Evolutionary conservation across 2,888 invertebrate species (phyloP).

Genomic region (Lymantria dispar): DNA sequence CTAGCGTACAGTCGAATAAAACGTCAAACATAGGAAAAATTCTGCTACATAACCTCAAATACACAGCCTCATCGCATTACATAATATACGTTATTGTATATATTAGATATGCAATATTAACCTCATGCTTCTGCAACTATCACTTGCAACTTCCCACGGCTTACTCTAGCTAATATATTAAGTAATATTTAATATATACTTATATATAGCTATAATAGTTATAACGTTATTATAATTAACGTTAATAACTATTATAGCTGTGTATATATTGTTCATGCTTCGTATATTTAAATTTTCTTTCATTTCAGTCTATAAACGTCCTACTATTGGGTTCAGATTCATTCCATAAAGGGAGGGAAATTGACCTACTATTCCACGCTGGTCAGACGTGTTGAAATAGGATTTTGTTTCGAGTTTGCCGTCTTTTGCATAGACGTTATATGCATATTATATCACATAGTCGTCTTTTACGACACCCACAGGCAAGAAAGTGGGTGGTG

Average conservation of each 20-base stretch:
- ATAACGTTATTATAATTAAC: neutral
- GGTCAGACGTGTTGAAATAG: too few species aligned
- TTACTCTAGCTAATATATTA: neutral
- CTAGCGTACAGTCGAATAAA: neutral
- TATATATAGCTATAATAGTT: neutral
- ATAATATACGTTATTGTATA: slow-evolving; percentile 3
- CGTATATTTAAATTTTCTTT: too few species aligned
- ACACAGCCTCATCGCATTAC: slow-evolving; percentile 1
- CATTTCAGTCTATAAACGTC: too few species aligned
- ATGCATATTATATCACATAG: too few species aligned
- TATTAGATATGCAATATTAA: neutral
- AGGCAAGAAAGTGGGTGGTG: too few species aligned
- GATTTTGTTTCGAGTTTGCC: too few species aligned
- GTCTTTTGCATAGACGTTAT: too few species aligned
- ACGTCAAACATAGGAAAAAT: slow-evolving; percentile 1
- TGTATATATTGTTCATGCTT: too few species aligned
- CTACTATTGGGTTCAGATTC: too few species aligned
- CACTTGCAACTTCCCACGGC: slow-evolving; percentile 1
- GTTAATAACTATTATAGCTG: neutral
- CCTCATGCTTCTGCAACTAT: neutral
- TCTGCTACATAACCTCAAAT: slow-evolving; percentile 2
- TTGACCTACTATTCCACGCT: too few species aligned
- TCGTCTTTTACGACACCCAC: too few species aligned
- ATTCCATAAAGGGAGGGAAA: too few species aligned
- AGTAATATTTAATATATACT: neutral